Evolutionary conservation across 2,113 vertebrate genomes (phyloP), one percentile per base, ranked within the genome.

Genomic region (Elgaria multicarinata): DNA sequence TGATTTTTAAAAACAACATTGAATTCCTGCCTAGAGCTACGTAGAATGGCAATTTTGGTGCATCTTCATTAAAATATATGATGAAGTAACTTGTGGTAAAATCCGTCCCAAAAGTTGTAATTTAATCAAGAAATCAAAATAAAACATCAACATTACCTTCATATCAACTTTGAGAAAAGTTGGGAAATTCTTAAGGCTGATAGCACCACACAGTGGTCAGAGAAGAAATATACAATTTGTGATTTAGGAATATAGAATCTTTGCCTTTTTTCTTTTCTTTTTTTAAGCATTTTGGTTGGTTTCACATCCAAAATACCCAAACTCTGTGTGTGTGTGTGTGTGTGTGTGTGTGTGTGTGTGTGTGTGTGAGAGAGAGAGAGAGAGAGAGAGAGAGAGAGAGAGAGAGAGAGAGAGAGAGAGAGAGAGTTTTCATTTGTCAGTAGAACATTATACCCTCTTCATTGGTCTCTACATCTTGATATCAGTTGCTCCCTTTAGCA

Each of bases 181-280:
- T 2, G 0, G 87, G 77, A 89, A 92, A 86, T 28, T 96, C 94
- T 88, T 92, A 95, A 91, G 95, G 83, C 90, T 96, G 94, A 95
- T 36, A 97, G 97, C 97, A 92, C 97, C 97, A 90, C 97, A 94
- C 95, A 96, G 97, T 96, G 97, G 97, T 93, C 80, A 92, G 90
- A 91, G 53, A 39, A 88, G 91, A 89, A 87, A 95, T 39, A 87
- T 91, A 93, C 87, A 86, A 42, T 87, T 14, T 18, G 36, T 16
- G n/a, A 4, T 89, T 0, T 6, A 80, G 58, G 69, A 12, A 83
- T 53, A 44, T 3, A 26, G 1, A 44, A 20, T 55, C 0, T 0
- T 1, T 6, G 14, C 69, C 20, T 24, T n/a, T n/a, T n/a, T n/a
- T n/a, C n/a, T n/a, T n/a, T n/a, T n/a, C n/a, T n/a, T 26, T 77